A percentile compares a stretch with the other conserved stretches of the same genome.
phyloP scores from a whole-genome alignment of 2,888 invertebrate species.

The Chesias legatella region DNA sequence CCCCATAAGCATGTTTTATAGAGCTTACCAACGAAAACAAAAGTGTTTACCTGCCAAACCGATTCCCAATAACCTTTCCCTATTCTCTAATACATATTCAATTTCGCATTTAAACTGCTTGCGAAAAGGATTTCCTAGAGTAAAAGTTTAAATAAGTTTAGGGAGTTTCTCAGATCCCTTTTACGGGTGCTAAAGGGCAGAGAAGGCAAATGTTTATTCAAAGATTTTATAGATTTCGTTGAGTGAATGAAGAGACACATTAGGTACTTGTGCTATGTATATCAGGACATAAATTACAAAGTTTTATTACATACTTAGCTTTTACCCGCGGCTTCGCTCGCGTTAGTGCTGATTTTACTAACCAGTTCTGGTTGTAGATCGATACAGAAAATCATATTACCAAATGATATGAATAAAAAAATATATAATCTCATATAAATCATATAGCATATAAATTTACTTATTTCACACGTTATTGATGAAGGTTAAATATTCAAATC shows the following conservation, averaged over 20 bases:
- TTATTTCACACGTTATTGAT: no score
- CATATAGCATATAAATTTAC: no score
- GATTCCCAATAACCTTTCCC: slow-evolving; percentile 49
- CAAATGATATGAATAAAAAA: no score
- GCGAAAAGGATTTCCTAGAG: slow-evolving; percentile 75
- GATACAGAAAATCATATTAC: no score
- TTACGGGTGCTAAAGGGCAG: slow-evolving; percentile 76
- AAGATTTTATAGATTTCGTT: slow-evolving; percentile 72
- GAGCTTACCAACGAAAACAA: slow-evolving; percentile 37
- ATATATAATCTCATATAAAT: no score
- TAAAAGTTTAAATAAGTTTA: slow-evolving; percentile 79
- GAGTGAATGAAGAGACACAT: slow-evolving; percentile 52
- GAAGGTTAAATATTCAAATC: no score
- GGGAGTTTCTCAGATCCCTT: slow-evolving; percentile 72
- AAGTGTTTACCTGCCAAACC: slow-evolving; percentile 49
- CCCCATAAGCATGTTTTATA: slow-evolving; percentile 25
- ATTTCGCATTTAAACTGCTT: slow-evolving; percentile 72
- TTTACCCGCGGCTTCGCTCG: no score
- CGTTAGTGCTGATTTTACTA: no score
- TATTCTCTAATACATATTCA: slow-evolving; percentile 70
- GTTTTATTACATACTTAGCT: no score
- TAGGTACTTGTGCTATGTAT: no score
- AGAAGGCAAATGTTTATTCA: slow-evolving; percentile 77
- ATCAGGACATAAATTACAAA: no score
- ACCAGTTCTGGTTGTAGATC: no score